A percentile compares a stretch with the other conserved stretches of the same genome.
These are phyloP conservation scores for Antidorcas marsupialis DNA, from an alignment of 2,113 vertebrate species.

Conservation along the genomic window DNA sequence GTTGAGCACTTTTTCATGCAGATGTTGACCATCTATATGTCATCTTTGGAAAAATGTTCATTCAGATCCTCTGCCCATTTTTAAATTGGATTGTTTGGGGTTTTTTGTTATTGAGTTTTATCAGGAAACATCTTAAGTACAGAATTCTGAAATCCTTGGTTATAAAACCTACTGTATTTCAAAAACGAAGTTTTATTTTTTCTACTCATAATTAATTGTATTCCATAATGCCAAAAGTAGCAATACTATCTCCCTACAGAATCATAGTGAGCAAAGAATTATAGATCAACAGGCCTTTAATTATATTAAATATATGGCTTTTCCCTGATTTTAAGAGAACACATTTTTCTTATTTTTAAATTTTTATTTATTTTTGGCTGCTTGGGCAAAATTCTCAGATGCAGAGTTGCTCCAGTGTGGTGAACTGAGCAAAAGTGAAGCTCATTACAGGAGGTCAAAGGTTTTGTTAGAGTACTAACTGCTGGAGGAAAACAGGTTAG, in stretches of 20 bases:
- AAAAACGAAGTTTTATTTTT: constrained; percentile 10
- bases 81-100: neutral
- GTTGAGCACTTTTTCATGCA: neutral
- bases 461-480: neutral
- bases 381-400: neutral
- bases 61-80: neutral
- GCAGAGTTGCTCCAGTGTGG: neutral
- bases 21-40: neutral
- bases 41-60: neutral
- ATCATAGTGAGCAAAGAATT: constrained; percentile 9
- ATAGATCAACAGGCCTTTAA: neutral
- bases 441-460: neutral
- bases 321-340: neutral
- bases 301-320: neutral
- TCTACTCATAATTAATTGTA: neutral
- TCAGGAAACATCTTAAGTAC: neutral
- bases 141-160: constrained; percentile 17
- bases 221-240: neutral
- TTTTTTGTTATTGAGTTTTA: neutral
- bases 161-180: constrained; percentile 3
- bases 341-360: neutral
- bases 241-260: neutral
- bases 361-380: neutral
- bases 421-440: neutral
- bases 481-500: constrained; percentile 33